These are phyloP conservation scores for Papilio dardanus DNA, from an alignment of 1,140 invertebrate genomes.

Conservation along the genomic window DNA sequence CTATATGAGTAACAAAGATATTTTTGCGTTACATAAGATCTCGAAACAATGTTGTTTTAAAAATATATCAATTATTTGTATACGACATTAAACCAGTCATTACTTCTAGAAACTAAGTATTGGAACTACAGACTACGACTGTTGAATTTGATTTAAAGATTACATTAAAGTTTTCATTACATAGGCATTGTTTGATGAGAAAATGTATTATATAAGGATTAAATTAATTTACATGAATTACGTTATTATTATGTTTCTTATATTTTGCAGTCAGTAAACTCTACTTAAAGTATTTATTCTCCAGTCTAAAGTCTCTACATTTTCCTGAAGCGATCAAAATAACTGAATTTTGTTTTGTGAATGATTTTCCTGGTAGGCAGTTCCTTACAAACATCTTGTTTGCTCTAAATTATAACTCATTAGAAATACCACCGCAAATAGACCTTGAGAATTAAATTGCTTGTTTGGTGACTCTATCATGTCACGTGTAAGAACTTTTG, in stretches of 20 bases:
- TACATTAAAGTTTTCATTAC: not conserved
- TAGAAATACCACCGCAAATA: constrained; percentile 5
- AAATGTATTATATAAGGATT: not conserved
- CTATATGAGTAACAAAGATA: not conserved
- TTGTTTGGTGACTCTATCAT: not conserved
- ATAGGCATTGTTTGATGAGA: not conserved
- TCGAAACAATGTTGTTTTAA: not conserved
- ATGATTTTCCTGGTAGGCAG: constrained; percentile 3
- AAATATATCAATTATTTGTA: not conserved
- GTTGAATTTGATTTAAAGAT: not conserved
- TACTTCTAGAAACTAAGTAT: not conserved
- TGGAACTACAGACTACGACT: not conserved
- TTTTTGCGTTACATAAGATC: not conserved
- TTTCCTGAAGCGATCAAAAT: not conserved
- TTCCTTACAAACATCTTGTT: not conserved
- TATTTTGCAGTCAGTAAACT: not conserved
- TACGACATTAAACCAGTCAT: not conserved
- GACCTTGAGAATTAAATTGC: constrained; percentile 11
- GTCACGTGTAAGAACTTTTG: not conserved
- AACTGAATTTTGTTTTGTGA: not conserved
- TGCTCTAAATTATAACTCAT: constrained; percentile 6
- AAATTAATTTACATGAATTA: not conserved
- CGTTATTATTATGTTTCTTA: not conserved
- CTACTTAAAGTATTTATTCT: not conserved
- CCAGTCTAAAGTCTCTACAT: not conserved